Base-by-base conservation (phyloP, 2,113 vertebrate species). In the Accipiter virgatus region DNA sequence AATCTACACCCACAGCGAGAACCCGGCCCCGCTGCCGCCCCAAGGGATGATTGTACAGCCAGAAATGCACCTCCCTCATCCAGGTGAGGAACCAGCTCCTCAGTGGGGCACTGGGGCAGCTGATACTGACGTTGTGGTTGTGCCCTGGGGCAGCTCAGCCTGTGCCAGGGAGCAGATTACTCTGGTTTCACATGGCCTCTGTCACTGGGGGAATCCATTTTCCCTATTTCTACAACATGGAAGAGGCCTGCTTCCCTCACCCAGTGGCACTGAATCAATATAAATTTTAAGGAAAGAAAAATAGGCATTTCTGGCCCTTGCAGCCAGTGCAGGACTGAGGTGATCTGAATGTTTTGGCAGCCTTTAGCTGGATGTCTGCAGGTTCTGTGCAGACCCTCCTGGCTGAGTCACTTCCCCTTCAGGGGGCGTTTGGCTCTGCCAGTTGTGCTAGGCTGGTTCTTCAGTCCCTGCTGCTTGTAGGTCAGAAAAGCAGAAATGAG, bases 21-120 rank as follows among this genome's bases (percentile, higher is more conserved):
- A 97, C 96, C 98, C 99, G 77, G 98, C 99, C 80, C 98, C 99
- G 36, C 98, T 99, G 96, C 98, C 99, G 7, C 99, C 99, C 18
- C 99, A 99, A 81, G 98, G 99, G 96, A 99, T 99, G 98, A 98
- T 99, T 93, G 99, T 99, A 86, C 99, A 99, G 97, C 99, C 99
- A 10, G 99, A 99, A 98, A 99, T 99, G 99, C 99, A 99, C 97
- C 98, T 99, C 93, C 98, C 99, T 31, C 99, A 99, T 87, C 99
- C 99, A 97, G 98, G 98, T 98, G 98, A 98, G 96, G 31, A 72
- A 4, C 34, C 53, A 16, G 16, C 62, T 66, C n/a, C 62, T 47
- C 42, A 11, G 73, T 2, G 2, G 38, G 29, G 21, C 63, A 11
- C 1, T 0, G 32, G 42, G 42, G 55, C 61, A 11, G 53, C 65